A percentile compares a stretch with the other conserved stretches of the same genome.
Evolutionary conservation across 2,888 invertebrate genomes (phyloP).

Genomic region (Rotaria socialis): DNA sequence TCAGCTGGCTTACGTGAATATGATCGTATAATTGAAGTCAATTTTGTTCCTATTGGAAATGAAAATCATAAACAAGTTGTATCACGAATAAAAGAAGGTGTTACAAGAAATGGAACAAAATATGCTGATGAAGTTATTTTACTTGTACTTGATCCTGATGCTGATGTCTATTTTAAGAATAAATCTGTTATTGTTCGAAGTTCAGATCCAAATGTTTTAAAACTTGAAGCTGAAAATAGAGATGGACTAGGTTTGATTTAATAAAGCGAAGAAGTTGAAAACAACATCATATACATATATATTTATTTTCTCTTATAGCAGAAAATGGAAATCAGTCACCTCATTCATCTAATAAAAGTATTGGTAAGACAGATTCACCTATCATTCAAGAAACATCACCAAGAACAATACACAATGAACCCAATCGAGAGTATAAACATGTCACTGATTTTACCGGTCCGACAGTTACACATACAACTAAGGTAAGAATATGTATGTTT

Average conservation of each 20-base stretch:
- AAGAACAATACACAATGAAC: not conserved
- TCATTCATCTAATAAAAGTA: not conserved
- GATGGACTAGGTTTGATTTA: not conserved
- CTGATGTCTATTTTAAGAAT: conserved; percentile 42
- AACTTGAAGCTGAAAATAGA: not conserved
- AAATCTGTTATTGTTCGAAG: conserved; percentile 32
- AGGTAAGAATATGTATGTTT: not conserved
- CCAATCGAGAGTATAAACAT: not conserved
- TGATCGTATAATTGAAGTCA: conserved; percentile 74
- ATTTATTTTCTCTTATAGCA: not conserved
- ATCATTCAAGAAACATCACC: not conserved
- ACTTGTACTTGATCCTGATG: conserved; percentile 74
- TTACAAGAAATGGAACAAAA: conserved; percentile 44
- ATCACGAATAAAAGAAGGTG: conserved; percentile 78
- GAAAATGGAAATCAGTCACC: not conserved
- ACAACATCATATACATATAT: too few relatives aligned
- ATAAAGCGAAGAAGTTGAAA: too few relatives aligned
- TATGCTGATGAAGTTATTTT: conserved; percentile 75
- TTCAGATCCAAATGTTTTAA: conserved; percentile 40
- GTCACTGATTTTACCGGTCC: conserved; percentile 24
- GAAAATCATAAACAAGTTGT: conserved; percentile 89
- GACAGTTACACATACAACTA: conserved; percentile 3
- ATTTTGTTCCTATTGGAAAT: conserved; percentile 80
- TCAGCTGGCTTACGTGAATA: conserved; percentile 71
- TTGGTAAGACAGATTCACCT: not conserved